phyloP scores from a whole-genome alignment of 2,888 invertebrate genomes.

The Hydriomena furcata region DNA sequence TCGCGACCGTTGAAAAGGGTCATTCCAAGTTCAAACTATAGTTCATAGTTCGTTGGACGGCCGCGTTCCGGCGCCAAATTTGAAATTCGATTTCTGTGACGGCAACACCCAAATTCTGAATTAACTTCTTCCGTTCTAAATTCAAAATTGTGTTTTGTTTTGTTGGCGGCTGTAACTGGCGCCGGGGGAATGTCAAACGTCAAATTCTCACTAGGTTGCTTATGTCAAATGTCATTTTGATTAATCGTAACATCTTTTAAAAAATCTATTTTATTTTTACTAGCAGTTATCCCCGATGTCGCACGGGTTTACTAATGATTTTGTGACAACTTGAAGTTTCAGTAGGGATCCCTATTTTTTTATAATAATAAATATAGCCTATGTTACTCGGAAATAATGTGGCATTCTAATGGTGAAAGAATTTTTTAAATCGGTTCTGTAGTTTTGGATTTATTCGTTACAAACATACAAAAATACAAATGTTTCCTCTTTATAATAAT shows the following conservation, averaged over 20 bases:
- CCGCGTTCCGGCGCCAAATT: constrained; percentile 49
- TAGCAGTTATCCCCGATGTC: no score
- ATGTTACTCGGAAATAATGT: no score
- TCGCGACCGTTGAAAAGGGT: constrained; percentile 35
- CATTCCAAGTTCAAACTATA: constrained; percentile 37
- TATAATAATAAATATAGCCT: no score
- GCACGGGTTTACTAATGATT: no score
- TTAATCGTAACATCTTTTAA: not conserved
- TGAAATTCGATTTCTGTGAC: constrained; percentile 52
- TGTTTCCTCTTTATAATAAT: no score
- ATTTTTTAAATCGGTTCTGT: no score
- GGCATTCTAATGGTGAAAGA: no score
- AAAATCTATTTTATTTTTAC: no score
- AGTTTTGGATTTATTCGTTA: no score
- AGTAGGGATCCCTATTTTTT: no score
- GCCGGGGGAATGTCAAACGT: constrained; percentile 16
- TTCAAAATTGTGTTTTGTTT: constrained; percentile 19
- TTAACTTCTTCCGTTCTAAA: constrained; percentile 25
- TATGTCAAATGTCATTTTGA: constrained; percentile 17
- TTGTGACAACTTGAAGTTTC: no score
- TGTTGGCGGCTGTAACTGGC: constrained; percentile 2
- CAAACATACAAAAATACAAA: no score
- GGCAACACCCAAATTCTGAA: constrained; percentile 19
- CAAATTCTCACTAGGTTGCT: constrained; percentile 8
- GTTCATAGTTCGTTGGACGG: constrained; percentile 54